These are phyloP conservation scores for Drosophila varians DNA, from an alignment of 1,140 invertebrate species.

Conservation along the genomic window DNA sequence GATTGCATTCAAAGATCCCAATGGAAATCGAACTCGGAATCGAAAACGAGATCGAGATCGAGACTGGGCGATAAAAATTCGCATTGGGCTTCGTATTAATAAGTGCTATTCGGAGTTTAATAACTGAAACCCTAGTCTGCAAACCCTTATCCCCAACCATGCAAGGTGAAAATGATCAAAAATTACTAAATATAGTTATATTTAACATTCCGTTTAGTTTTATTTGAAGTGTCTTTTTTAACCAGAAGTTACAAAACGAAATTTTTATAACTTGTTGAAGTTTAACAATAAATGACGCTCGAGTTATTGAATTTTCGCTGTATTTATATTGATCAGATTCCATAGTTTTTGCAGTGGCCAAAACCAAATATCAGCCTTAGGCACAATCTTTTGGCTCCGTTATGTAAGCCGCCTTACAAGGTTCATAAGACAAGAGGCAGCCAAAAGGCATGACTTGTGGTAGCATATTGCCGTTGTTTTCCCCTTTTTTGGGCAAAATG, in stretches of 20 bases:
- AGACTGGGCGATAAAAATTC: slow-evolving; percentile 34
- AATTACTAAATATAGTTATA: too few species aligned
- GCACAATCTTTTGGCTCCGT: slow-evolving; percentile 34
- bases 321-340: slow-evolving; percentile 29
- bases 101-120: slow-evolving; percentile 10
- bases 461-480: slow-evolving; percentile 57
- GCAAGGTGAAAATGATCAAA: too few species aligned
- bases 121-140: not conserved
- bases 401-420: slow-evolving; percentile 61
- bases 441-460: slow-evolving; percentile 58
- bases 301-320: slow-evolving; percentile 6
- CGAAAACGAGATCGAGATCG: slow-evolving; percentile 32
- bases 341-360: slow-evolving; percentile 25
- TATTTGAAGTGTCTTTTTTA: not conserved
- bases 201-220: not conserved
- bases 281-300: not conserved
- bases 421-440: slow-evolving; percentile 52
- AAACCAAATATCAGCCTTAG: slow-evolving; percentile 9
- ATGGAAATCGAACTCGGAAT: slow-evolving; percentile 23
- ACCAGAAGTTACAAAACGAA: not conserved
- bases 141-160: too few species aligned
- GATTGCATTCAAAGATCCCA: slow-evolving; percentile 37
- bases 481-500: slow-evolving; percentile 58
- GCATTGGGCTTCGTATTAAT: slow-evolving; percentile 58
- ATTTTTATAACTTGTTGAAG: not conserved